Evolutionary conservation across 2,888 invertebrate genomes (phyloP).

Genomic region (Congeria kusceri): DNA sequence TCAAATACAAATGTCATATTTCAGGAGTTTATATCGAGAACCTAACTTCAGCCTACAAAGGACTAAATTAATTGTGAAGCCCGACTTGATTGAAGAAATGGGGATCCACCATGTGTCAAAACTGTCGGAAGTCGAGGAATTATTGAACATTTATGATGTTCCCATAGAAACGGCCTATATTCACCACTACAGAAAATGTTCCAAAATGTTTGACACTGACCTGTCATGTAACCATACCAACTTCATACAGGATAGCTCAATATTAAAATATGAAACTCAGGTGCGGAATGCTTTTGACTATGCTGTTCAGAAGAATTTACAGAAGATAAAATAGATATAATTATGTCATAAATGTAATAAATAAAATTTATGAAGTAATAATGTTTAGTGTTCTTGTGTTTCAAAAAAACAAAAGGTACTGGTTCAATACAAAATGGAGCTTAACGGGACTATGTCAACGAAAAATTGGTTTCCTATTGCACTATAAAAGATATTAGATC

Average conservation of each 20-base stretch:
- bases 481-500: no score
- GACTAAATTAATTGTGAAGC: constrained; percentile 75
- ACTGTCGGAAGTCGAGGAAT: constrained; percentile 6
- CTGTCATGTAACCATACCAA: constrained; percentile 65
- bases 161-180: constrained; percentile 65
- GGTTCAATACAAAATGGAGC: no score
- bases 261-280: constrained; percentile 65
- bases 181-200: constrained; percentile 76
- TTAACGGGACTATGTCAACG: no score
- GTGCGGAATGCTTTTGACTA: constrained; percentile 59
- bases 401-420: background rate
- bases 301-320: background rate
- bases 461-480: no score
- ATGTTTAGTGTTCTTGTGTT: background rate
- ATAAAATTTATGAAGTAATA: no score
- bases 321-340: no score
- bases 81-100: constrained; percentile 73
- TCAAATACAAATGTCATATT: constrained; percentile 65
- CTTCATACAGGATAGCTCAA: constrained; percentile 61
- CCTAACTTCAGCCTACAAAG: constrained; percentile 62
- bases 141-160: constrained; percentile 41
- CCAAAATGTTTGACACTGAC: constrained; percentile 66
- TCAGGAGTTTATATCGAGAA: constrained; percentile 73
- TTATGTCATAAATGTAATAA: no score
- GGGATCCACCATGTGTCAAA: constrained; percentile 79